A percentile compares a stretch with the other conserved stretches of the same genome.
Evolutionary conservation across 2,113 vertebrate genomes (phyloP).

Genomic region (Zonotrichia leucophrys): DNA sequence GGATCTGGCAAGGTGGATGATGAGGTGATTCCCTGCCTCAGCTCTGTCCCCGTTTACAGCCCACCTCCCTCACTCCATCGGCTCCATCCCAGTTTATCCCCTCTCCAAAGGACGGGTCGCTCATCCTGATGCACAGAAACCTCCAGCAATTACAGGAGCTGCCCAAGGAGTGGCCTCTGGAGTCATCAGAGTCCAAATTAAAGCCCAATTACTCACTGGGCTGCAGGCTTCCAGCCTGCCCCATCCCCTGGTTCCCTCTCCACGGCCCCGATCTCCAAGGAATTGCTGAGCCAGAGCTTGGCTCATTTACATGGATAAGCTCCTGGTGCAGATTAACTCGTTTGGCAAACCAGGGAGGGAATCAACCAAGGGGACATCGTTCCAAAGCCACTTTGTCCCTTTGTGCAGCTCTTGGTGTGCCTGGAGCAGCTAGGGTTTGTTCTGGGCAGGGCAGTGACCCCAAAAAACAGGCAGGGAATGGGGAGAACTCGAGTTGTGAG

Average conservation of each 20-base stretch:
- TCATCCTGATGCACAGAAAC: not conserved
- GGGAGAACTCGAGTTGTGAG: not conserved
- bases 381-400: not conserved
- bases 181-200: not conserved
- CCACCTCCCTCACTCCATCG: accelerated
- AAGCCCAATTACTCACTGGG: not conserved
- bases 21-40: no score
- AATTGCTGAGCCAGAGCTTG: not conserved
- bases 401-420: not conserved
- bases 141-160: not conserved
- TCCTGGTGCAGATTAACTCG: not conserved
- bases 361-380: not conserved
- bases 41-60: not conserved
- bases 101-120: not conserved
- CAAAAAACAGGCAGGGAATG: accelerated
- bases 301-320: not conserved
- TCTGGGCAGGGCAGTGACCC: not conserved
- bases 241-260: not conserved
- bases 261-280: accelerated
- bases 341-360: not conserved
- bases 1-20: accelerated
- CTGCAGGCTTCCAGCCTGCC: not conserved
- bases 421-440: not conserved
- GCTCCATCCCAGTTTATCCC: accelerated
- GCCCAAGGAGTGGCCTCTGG: not conserved